Evolutionary conservation across 2,113 vertebrate species (phyloP), one percentile per base, ranked within the genome.

Genomic region (Sylvicapra grimmia): DNA sequence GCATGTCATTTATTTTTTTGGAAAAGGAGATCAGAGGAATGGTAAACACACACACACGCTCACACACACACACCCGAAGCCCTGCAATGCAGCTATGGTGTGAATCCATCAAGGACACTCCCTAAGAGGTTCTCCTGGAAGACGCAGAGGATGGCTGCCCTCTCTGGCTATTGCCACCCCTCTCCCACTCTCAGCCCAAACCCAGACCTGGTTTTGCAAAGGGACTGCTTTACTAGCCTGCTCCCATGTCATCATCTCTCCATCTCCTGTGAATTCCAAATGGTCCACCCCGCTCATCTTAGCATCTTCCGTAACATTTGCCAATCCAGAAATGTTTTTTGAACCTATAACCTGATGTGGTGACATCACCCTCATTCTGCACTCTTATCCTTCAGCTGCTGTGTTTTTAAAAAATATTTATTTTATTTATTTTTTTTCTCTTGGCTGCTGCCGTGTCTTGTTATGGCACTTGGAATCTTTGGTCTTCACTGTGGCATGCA

Each of bases 11-110:
- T 92, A 53, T 75, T 16, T 89, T 89, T 77, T 29, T 5, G 47
- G 79, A 82, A 96, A 95, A 97, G n/a, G 36, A 88, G 89, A 12
- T 6, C 40, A 49, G 53, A 80, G 85, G 1, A 5, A 18, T 12
- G 10, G 2, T 0, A 0, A 93, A 61, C 65, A 72, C 65, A 75
- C 36, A 75, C n/a, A 40, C n/a, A 36, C 9, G 3, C 19, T 6
- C 33, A 72, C 19, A 89, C 82, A 49, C 0, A 8, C 1, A 58
- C 59, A 44, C 5, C 25, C 12, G 89, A 58, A 4, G 47, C 33
- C 4, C 23, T 54, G 72, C 51, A 89, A 33, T 1, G 51, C 51
- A 36, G 16, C 0, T 27, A 31, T 0, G 31, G 33, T 1, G 4
- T 18, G 27, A 36, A 12, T 8, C 36, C 1, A 2, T 1, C 51